Percentiles rank a stretch among this genome's conserved stretches.
phyloP scores from a whole-genome alignment of 2,113 vertebrate genomes.

The Odocoileus hemionus region DNA sequence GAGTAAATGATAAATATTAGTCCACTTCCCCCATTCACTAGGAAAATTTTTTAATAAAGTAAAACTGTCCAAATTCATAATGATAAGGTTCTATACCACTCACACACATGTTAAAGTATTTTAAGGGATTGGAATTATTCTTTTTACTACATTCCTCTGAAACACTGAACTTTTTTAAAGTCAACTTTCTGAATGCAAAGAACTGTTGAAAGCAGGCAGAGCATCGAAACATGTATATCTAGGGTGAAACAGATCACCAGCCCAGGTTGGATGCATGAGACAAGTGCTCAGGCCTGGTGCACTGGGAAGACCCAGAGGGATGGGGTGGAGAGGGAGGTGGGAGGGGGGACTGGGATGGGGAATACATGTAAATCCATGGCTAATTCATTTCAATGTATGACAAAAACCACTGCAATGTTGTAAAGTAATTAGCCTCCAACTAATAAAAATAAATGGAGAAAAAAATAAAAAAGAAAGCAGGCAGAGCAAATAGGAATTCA shows the following conservation, averaged over 20 bases:
- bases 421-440: no score
- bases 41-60: constrained; percentile 3
- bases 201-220: constrained; percentile 20
- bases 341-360: no score
- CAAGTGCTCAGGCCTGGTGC: no score
- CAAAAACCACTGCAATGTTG: no score
- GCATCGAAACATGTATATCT: background rate
- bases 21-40: background rate
- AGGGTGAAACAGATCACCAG: no score
- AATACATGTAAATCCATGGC: no score
- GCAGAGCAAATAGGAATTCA: background rate
- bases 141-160: constrained; percentile 25
- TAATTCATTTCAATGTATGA: no score
- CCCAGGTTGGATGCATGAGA: no score
- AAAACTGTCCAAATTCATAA: constrained; percentile 25
- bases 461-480: background rate
- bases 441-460: no score
- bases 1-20: constrained; percentile 17
- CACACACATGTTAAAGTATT: background rate
- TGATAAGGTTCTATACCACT: background rate
- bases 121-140: constrained; percentile 26
- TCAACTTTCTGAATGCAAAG: background rate
- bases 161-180: background rate
- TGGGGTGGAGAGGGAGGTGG: no score
- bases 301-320: no score